Percentiles rank a stretch among this genome's conserved stretches.
Evolutionary conservation across 2,113 vertebrate species (phyloP).

Genomic region (Stomatorhinus ivindoensis): DNA sequence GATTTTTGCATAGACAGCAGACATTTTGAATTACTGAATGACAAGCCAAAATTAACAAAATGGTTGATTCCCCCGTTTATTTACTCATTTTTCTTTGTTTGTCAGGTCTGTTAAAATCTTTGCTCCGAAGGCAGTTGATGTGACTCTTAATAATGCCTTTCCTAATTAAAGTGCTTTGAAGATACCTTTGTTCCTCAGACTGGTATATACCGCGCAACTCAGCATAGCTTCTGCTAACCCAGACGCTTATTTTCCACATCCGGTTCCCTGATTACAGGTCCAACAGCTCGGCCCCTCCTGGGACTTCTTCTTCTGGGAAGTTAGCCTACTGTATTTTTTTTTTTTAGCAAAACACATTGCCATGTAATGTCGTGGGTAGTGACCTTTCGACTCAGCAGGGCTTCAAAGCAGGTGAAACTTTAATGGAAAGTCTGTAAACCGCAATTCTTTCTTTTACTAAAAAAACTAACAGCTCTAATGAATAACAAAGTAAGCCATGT

Average conservation of each 20-base stretch:
- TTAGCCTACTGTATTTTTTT: neutral
- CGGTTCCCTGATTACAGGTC: neutral
- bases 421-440: neutral
- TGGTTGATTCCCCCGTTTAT: constrained; percentile 26
- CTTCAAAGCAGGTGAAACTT: neutral
- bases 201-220: neutral
- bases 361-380: neutral
- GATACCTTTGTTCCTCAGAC: neutral
- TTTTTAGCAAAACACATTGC: neutral
- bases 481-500: neutral
- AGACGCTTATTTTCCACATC: neutral
- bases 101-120: neutral
- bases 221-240: neutral
- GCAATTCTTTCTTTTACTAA: neutral
- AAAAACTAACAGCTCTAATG: neutral
- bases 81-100: constrained; percentile 28
- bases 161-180: neutral
- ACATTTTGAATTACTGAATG: constrained; percentile 41
- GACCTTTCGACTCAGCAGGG: neutral
- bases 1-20: constrained; percentile 53
- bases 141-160: neutral
- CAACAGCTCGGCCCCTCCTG: neutral
- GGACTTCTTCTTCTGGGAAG: neutral
- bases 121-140: neutral
- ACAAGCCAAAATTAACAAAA: constrained; percentile 34